A percentile compares a stretch with the other conserved stretches of the same genome.
Conservation (phyloP, 2,888 invertebrate genomes). For the Polymixis lichenea region DNA sequence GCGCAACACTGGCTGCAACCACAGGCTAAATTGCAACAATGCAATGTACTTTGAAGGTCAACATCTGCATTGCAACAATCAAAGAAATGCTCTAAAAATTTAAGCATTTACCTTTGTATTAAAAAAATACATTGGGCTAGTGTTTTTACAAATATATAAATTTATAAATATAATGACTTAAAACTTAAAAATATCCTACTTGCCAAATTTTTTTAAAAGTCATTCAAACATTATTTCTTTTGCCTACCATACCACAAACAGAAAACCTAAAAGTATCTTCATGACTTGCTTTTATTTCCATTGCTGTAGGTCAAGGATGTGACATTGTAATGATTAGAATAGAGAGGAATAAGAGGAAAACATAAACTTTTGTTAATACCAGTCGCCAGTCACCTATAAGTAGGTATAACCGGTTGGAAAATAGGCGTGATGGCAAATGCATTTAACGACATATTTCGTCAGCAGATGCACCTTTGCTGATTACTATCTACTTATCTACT, state of each 20-base stretch:
- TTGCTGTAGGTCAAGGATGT: slow-evolving; percentile 45
- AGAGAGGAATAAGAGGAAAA: too few species aligned
- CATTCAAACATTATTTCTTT: not conserved
- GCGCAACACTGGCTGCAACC: not conserved
- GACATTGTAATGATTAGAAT: slow-evolving; percentile 11
- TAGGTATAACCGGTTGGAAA: not conserved
- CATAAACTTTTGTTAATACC: not conserved
- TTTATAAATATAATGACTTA: too few species aligned
- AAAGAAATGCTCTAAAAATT: not conserved
- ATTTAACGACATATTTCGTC: slow-evolving; percentile 12
- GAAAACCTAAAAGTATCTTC: slow-evolving; percentile 1
- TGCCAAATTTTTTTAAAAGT: too few species aligned
- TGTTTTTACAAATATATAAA: not conserved
- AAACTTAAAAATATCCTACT: not conserved
- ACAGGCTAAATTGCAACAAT: slow-evolving; percentile 11
- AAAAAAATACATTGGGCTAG: too few species aligned
- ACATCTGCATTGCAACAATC: slow-evolving; percentile 7
- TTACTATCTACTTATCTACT: not conserved
- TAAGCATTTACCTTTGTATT: too few species aligned
- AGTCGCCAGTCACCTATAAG: not conserved
- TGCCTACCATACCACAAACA: not conserved
- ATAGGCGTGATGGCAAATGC: not conserved
- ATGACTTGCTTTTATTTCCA: slow-evolving; percentile 40
- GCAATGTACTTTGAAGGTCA: slow-evolving; percentile 30
- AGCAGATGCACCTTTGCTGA: not conserved